phyloP scores from a whole-genome alignment of 2,888 invertebrate genomes.

The Julus scandinavius region DNA sequence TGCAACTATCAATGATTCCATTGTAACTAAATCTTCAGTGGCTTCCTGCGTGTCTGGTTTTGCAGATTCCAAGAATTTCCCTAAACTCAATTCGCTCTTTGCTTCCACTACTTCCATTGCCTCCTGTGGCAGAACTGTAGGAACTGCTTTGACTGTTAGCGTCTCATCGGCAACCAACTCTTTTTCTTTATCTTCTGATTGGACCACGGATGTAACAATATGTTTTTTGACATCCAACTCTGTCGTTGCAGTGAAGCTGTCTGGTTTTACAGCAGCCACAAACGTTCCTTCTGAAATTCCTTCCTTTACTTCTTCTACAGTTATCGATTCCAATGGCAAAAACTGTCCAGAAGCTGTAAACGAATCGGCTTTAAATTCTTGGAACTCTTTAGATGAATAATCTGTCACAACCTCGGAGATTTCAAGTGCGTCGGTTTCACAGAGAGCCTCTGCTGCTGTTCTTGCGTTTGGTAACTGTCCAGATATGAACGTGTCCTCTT shows the following conservation, averaged over 20 bases:
- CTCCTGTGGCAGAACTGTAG: constrained; percentile 48
- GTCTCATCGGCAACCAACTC: constrained; percentile 33
- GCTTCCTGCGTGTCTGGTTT: constrained; percentile 52
- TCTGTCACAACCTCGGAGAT: constrained; percentile 57
- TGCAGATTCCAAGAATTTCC: constrained; percentile 42
- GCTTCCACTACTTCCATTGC: constrained; percentile 54
- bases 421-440: constrained; percentile 55
- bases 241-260: constrained; percentile 36
- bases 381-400: constrained; percentile 33
- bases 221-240: constrained; percentile 49
- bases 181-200: constrained; percentile 52
- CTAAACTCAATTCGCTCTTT: constrained; percentile 53
- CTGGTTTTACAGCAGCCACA: constrained; percentile 56
- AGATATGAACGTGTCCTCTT: constrained; percentile 64
- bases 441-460: constrained; percentile 54
- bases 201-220: background rate
- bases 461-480: constrained; percentile 49
- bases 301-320: constrained; percentile 58
- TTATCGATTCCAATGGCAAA: constrained; percentile 50
- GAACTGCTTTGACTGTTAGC: background rate
- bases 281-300: constrained; percentile 59
- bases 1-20: constrained; percentile 56
- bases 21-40: constrained; percentile 14
- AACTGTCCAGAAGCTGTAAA: constrained; percentile 51
- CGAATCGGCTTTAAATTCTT: background rate